phyloP scores from a whole-genome alignment of 2,797 vertebrate species.

The Zenarchopterus dispar region DNA sequence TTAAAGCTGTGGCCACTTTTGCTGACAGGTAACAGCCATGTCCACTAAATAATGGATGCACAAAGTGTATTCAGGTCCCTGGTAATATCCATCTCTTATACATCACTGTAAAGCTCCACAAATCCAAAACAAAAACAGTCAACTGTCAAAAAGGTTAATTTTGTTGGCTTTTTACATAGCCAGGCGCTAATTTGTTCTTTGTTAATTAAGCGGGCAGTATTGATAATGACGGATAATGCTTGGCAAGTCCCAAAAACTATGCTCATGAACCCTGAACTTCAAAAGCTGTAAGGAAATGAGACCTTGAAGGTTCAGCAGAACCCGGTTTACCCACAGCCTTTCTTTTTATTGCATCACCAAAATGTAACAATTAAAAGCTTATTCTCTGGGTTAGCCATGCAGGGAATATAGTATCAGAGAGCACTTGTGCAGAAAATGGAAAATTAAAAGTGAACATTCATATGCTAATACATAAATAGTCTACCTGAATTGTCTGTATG shows the following conservation, averaged over 20 bases:
- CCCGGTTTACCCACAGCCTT: slow-evolving; percentile 44
- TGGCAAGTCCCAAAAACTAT: background rate
- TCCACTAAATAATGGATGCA: too few relatives aligned
- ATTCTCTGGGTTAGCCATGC: slow-evolving; percentile 69
- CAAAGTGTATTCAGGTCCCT: too few relatives aligned
- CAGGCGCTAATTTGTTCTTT: too few relatives aligned
- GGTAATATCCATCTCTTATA: too few relatives aligned
- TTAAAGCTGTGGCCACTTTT: too few relatives aligned
- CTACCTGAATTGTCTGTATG: slow-evolving; percentile 51
- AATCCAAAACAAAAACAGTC: too few relatives aligned
- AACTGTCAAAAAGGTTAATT: too few relatives aligned
- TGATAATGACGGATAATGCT: too few relatives aligned
- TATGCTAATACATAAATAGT: slow-evolving; percentile 76
- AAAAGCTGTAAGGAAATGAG: slow-evolving; percentile 15
- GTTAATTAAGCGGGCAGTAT: too few relatives aligned
- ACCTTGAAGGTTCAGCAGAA: slow-evolving; percentile 11
- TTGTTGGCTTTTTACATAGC: too few relatives aligned
- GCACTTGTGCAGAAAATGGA: slow-evolving; percentile 79
- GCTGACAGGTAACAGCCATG: too few relatives aligned
- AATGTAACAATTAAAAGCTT: slow-evolving; percentile 76
- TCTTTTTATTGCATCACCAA: slow-evolving; percentile 51
- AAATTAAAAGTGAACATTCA: slow-evolving; percentile 77
- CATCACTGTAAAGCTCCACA: too few relatives aligned
- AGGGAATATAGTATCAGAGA: slow-evolving; percentile 50
- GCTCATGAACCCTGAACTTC: background rate